A percentile compares a stretch with the other conserved stretches of the same genome.
Evolutionary conservation across 2,113 vertebrate species (phyloP).

Genomic region (Sorex fumeus): DNA sequence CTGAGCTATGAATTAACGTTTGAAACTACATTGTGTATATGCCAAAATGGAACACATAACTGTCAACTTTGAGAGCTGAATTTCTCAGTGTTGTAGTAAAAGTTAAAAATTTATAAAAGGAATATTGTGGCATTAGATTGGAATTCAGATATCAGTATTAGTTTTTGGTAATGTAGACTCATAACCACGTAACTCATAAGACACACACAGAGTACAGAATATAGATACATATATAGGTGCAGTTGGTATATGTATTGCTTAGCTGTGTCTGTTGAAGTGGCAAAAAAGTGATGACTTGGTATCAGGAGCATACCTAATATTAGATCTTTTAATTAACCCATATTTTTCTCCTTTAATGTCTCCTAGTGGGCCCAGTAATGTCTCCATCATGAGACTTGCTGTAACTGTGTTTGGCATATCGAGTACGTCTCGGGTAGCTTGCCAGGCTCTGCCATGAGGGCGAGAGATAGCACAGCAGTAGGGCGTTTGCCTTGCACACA

Average conservation of each 20-base stretch:
- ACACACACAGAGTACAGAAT: not conserved
- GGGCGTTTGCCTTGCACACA: no score
- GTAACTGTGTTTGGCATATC: no score
- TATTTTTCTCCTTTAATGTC: not conserved
- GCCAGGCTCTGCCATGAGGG: no score
- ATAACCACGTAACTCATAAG: not conserved
- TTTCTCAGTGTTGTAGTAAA: not conserved
- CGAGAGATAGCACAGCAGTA: no score
- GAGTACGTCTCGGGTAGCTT: no score
- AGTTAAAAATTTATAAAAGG: not conserved
- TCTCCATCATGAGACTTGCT: no score
- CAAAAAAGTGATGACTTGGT: not conserved
- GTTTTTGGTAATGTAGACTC: not conserved
- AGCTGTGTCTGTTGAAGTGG: not conserved
- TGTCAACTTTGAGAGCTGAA: not conserved
- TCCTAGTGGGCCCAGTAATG: no score
- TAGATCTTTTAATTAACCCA: not conserved
- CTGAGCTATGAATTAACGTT: not conserved
- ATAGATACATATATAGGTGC: not conserved
- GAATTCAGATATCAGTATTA: not conserved
- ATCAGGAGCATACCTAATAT: not conserved
- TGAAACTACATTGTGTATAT: not conserved
- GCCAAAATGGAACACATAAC: not conserved
- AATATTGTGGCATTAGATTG: not conserved
- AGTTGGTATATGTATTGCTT: not conserved